phyloP scores from a whole-genome alignment of 2,113 vertebrate genomes.

The Cichladusa arquata region DNA sequence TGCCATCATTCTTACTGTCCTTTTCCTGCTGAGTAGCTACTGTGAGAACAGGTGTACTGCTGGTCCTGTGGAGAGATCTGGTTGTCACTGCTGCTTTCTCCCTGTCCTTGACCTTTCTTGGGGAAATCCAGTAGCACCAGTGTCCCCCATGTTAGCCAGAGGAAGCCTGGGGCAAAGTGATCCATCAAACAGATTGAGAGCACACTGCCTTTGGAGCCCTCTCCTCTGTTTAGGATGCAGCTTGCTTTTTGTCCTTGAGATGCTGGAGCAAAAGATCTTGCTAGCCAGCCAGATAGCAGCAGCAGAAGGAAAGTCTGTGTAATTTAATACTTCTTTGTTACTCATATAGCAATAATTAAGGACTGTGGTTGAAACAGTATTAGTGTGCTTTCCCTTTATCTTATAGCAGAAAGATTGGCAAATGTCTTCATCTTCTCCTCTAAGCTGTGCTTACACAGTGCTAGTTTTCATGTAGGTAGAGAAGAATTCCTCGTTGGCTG shows the following conservation, averaged over 20 bases:
- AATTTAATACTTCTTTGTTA: not conserved
- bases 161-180: not conserved
- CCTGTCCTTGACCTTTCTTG: not conserved
- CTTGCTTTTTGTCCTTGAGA: not conserved
- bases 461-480: not conserved
- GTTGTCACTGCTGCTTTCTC: not conserved
- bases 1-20: not conserved
- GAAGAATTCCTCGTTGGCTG: not conserved
- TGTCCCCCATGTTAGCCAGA: not conserved
- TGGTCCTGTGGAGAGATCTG: not conserved
- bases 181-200: not conserved
- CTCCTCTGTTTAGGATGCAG: not conserved
- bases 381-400: not conserved
- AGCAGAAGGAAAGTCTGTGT: not conserved
- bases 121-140: accelerated
- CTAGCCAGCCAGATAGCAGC: not conserved
- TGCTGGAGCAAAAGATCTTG: not conserved
- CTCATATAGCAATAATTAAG: not conserved
- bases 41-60: not conserved
- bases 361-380: not conserved
- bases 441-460: not conserved
- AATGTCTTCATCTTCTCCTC: not conserved
- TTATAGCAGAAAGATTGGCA: not conserved
- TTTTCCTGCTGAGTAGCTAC: not conserved
- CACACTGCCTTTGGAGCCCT: not conserved